Conservation (phyloP, 2,113 vertebrate species). For the Bagarius yarrelli region DNA sequence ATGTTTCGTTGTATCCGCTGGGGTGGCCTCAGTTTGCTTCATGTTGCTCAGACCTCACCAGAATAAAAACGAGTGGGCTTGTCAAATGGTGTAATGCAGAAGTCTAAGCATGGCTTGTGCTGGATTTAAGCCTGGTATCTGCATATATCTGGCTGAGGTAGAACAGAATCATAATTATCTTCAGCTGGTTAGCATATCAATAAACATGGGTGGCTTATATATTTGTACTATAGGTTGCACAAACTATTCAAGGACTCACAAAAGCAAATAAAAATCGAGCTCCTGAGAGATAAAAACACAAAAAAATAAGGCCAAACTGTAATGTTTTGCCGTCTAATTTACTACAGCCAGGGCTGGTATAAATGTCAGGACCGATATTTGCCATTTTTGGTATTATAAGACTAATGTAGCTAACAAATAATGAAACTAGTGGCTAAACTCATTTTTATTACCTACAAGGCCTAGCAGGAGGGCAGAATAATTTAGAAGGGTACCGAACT, state of each 20-base stretch:
- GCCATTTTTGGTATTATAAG: neutral
- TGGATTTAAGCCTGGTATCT: neutral
- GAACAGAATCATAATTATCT: neutral
- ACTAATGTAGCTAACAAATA: neutral
- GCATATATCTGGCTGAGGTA: neutral
- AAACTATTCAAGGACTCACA: neutral
- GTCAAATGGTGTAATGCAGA: neutral
- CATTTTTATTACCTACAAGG: no score
- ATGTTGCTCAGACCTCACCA: slow-evolving; percentile 14
- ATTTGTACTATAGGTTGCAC: neutral
- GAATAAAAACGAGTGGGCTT: slow-evolving; percentile 3
- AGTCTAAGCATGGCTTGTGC: neutral
- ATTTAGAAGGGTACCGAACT: no score
- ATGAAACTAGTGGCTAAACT: neutral
- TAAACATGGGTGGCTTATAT: neutral
- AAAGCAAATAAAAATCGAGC: neutral
- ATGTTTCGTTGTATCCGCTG: slow-evolving; percentile 14
- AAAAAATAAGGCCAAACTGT: no score
- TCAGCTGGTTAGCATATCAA: neutral
- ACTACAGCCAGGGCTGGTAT: neutral
- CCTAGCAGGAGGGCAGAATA: neutral
- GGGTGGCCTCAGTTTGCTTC: slow-evolving; percentile 22
- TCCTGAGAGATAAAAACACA: no score
- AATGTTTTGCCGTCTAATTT: no score
- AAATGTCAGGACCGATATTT: neutral